Base-by-base conservation (phyloP, 2,888 invertebrate genomes). In the Sisyra nigra region DNA sequence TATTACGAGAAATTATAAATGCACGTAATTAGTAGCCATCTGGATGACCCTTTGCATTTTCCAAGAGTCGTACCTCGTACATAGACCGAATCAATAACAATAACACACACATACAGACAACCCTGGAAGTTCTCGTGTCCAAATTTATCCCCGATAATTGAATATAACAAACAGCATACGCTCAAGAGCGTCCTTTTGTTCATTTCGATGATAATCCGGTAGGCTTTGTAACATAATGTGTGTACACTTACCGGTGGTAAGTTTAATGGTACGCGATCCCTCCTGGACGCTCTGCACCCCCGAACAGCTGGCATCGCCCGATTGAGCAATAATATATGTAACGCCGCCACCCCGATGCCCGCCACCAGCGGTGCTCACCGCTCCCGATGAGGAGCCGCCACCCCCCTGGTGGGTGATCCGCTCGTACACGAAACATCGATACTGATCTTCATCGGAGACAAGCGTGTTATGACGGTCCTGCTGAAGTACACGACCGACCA, bases 351-450 rank as follows among this genome's bases (percentile, higher is more conserved):
- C 63, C 46, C 64, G 65, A 2, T 58, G 59, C 46, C 65, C 67
- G 17, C 18, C 36, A 32, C 13, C 13, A 3, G 35, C 35, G 5
- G 24, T 7, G 24, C 24, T 24, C 7, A 24, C 24, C 24, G 24
- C 24, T 7, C 24, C 24, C n/a, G n/a, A n/a, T n/a, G n/a, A 24
- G 24, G 3, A 7, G 41, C 68, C 68, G 0, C 69, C 68, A 43
- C 61, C 69, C 47, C 63, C 65, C 2, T 57, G 59, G 41, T 42
- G 55, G 45, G 46, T 54, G 50, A 53, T 62, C 50, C 63, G 66
- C 54, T 78, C 78, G 64, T 82, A 83, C 47, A 87, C 76, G 63
- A 87, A 87, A 54, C 89, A 89, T 51, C 80, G 74, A 62, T 83
- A 89, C 38, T 79, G 74, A 52, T 84, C 83, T 54, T 84, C 85